Evolutionary conservation across 30 jellyfish, hydroid and myxozoan genomes (phyloP).

Genomic region (Hydractinia echinata): DNA sequence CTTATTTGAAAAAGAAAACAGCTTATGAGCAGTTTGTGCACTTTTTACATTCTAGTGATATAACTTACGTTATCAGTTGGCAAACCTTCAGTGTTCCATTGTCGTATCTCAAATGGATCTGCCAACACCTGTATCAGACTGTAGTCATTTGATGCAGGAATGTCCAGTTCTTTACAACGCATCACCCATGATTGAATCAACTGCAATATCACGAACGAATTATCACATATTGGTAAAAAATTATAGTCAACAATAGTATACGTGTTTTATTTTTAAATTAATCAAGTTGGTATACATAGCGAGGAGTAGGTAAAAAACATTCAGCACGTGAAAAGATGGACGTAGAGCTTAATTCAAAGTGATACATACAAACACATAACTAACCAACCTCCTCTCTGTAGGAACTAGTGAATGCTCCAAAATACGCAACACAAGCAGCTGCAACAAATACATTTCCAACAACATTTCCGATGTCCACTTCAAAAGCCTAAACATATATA

Average conservation of each 20-base stretch:
- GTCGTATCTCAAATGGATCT: conserved; percentile 91
- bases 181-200: conserved; percentile 72
- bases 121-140: conserved; percentile 88
- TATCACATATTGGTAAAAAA: background rate
- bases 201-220: conserved; percentile 23
- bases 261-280: no score
- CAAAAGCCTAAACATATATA: conserved; percentile 55
- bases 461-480: conserved; percentile 78
- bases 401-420: conserved; percentile 87
- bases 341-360: no score
- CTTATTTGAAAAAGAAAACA: no score
- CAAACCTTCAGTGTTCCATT: conserved; percentile 92
- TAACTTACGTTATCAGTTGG: conserved; percentile 87
- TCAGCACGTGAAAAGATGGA: no score
- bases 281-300: no score
- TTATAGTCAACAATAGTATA: no score
- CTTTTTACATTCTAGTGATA: no score
- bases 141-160: conserved; percentile 76
- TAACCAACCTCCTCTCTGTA: conserved; percentile 81
- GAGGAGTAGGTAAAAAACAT: no score
- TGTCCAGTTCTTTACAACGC: conserved; percentile 59
- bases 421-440: conserved; percentile 96
- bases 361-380: background rate
- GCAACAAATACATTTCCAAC: conserved; percentile 95
- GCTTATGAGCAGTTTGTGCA: no score